Base-by-base conservation (phyloP, 2,113 vertebrate genomes). In the Onychorhynchus coronatus region DNA sequence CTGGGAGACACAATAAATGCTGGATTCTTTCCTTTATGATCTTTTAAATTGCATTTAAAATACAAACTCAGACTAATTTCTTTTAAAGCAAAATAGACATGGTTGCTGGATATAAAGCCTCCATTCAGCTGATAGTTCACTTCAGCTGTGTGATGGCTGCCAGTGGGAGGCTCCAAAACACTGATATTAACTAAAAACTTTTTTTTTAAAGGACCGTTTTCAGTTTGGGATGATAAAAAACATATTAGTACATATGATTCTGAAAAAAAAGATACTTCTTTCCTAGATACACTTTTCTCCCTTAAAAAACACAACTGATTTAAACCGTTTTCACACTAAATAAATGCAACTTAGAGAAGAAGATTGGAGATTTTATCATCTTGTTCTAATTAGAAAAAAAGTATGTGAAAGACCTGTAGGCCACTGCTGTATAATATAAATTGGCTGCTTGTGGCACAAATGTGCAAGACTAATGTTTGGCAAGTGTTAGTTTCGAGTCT, bases 101-200 rank as follows among this genome's bases (percentile, higher is more conserved):
- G 75, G 83, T 39, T 91, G 70, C 80, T 96, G 65, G 80, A 46
- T 92, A 79, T 61, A 94, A 96, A 46, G 66, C 73, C 73, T 96
- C 61, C 42, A 42, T 95, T 89, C 76, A 79, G 83, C 84, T 88
- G 83, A 21, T 91, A 4, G 61, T 80, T 96, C 83, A 82, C 77
- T 96, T 95, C 92, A 91, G 83, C 92, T 93, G 86, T 92, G 80
- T 97, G 92, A 95, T 95, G 96, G 88, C 93, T 97, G 93, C 96
- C 96, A 96, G 96, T 96, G 96, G 96, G 96, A 96, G 96, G 96
- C 96, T 96, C 96, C 96, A 96, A 96, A 96, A 95, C 96, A 96
- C 93, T 94, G 95, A 50, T 95, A 81, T 89, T 95, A 96, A 94
- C 76, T 72, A 70, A 94, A 97, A 96, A 93, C 88, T 97, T 97